Percentiles rank a stretch among this genome's conserved stretches.
Conservation (phyloP, 2,888 invertebrate genomes). For the Macropis europaea region DNA sequence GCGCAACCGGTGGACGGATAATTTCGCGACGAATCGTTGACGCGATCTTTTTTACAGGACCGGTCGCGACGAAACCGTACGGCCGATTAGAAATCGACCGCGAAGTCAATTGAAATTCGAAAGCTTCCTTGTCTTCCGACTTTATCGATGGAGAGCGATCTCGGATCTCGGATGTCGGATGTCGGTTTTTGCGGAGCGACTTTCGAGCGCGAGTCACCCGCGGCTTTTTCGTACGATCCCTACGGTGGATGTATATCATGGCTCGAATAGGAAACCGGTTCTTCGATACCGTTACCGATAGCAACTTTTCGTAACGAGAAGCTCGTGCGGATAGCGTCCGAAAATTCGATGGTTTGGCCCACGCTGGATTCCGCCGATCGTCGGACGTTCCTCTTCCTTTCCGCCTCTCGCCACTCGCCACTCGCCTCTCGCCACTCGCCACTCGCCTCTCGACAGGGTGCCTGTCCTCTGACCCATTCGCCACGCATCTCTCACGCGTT, state of each 20-base stretch:
- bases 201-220: conserved; percentile 14
- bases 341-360: too few relatives aligned
- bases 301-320: conserved; percentile 34
- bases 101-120: conserved; percentile 13
- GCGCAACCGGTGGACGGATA: background rate
- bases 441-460: too few relatives aligned
- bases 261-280: conserved; percentile 54
- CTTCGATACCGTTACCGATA: conserved; percentile 61
- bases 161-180: too few relatives aligned
- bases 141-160: conserved; percentile 27
- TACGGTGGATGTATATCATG: conserved; percentile 11
- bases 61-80: background rate
- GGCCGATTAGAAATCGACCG: background rate
- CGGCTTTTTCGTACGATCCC: conserved; percentile 38
- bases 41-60: background rate
- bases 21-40: background rate
- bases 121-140: conserved; percentile 12
- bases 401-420: too few relatives aligned
- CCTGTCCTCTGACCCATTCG: too few relatives aligned
- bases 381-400: background rate
- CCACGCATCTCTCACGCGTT: too few relatives aligned
- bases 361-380: background rate
- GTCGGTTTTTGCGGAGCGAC: background rate
- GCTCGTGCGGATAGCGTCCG: background rate
- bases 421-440: too few relatives aligned